Evolutionary conservation across 2,888 invertebrate genomes (phyloP).

Genomic region (Rutpela maculata): DNA sequence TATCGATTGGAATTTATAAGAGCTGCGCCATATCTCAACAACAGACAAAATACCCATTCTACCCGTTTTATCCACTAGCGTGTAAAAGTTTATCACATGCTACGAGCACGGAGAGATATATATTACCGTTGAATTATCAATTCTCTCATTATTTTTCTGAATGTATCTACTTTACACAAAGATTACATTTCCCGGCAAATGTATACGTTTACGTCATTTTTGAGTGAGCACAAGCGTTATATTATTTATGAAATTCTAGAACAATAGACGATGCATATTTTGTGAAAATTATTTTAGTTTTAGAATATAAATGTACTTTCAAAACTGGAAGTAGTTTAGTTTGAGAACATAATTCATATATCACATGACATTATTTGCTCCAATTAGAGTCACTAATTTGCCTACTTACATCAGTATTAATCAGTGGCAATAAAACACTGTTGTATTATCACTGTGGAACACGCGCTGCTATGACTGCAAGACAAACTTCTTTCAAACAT

Average conservation of each 20-base stretch:
- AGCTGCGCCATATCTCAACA: constrained; percentile 19
- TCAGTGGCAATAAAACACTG: too few species aligned
- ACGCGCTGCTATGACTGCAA: too few species aligned
- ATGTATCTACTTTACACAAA: constrained; percentile 18
- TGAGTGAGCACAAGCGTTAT: background rate
- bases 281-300: constrained; percentile 2
- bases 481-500: too few species aligned
- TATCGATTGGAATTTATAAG: constrained; percentile 16
- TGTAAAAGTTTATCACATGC: constrained; percentile 7
- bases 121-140: constrained; percentile 14
- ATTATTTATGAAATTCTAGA: constrained; percentile 8
- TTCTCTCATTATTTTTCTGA: constrained; percentile 17
- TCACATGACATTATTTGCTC: too few species aligned
- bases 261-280: background rate
- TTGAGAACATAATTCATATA: background rate
- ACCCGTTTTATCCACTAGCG: constrained; percentile 1
- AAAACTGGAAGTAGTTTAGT: background rate
- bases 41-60: constrained; percentile 11
- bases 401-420: too few species aligned
- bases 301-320: background rate
- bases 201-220: constrained; percentile 9
- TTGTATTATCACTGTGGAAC: too few species aligned
- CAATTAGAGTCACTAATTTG: too few species aligned
- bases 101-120: background rate
- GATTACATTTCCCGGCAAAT: constrained; percentile 10